Evolutionary conservation across 2,113 vertebrate genomes (phyloP).

Genomic region (Prionailurus viverrinus): DNA sequence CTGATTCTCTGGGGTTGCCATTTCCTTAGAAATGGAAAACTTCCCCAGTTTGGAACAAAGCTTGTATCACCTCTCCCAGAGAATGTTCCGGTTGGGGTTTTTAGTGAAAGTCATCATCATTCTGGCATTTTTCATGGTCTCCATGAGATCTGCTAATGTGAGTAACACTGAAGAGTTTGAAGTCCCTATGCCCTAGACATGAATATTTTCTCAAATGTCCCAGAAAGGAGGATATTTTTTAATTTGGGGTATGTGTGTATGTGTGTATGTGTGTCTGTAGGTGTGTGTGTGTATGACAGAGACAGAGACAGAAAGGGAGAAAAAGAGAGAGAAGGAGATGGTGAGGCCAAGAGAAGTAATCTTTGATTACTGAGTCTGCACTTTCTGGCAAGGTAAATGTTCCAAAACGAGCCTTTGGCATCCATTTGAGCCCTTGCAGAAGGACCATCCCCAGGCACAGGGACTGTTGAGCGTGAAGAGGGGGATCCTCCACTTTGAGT

Average conservation of each 20-base stretch:
- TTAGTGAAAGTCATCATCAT: background rate
- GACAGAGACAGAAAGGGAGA: too few relatives aligned
- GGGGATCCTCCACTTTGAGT: background rate
- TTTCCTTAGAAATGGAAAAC: background rate
- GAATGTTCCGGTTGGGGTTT: background rate
- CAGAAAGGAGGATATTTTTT: background rate
- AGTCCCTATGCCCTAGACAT: background rate
- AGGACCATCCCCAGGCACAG: rapidly evolving
- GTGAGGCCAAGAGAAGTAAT: background rate
- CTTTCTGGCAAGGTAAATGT: background rate
- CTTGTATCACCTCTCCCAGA: background rate
- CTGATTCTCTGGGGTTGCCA: background rate
- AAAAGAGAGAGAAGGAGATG: background rate
- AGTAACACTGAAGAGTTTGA: background rate
- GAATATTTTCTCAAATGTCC: background rate
- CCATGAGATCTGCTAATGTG: background rate
- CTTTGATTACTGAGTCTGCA: background rate
- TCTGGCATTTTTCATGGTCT: background rate
- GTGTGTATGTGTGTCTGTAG: too few relatives aligned
- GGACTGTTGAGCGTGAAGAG: rapidly evolving
- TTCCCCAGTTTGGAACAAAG: background rate
- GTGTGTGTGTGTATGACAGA: too few relatives aligned
- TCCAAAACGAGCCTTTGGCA: background rate
- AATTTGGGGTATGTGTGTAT: background rate
- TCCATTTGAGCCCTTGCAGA: background rate